Evolutionary conservation across 2,888 invertebrate species (phyloP).

Genomic region (Sesamia inferens): DNA sequence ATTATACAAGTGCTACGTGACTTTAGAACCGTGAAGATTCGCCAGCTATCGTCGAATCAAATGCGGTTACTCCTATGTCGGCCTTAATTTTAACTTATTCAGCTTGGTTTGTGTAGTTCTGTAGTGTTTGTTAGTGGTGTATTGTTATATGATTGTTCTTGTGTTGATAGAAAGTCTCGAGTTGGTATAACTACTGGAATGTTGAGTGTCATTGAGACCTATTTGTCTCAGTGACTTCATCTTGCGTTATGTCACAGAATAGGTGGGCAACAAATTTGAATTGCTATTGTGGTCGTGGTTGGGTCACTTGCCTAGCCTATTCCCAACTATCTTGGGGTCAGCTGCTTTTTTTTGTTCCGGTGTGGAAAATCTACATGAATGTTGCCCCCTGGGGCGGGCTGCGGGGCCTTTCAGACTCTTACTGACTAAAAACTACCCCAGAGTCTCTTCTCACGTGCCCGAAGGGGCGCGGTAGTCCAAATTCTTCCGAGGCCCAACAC

Average conservation of each 20-base stretch:
- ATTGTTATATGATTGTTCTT: slow-evolving; percentile 31
- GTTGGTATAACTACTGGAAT: background rate
- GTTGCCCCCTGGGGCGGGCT: too few species aligned
- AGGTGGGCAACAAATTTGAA: background rate
- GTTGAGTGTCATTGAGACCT: background rate
- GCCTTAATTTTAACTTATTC: slow-evolving; percentile 66
- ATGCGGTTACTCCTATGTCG: slow-evolving; percentile 70
- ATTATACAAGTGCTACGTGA: slow-evolving; percentile 81
- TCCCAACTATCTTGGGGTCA: too few species aligned
- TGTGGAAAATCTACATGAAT: too few species aligned
- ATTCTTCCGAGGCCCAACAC: too few species aligned
- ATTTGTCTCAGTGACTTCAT: background rate
- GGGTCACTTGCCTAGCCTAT: background rate
- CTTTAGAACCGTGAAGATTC: slow-evolving; percentile 72
- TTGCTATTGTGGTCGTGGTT: background rate
- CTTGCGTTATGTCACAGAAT: background rate
- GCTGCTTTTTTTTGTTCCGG: too few species aligned
- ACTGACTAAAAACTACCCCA: too few species aligned
- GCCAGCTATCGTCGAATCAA: slow-evolving; percentile 66
- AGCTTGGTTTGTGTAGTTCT: slow-evolving; percentile 34
- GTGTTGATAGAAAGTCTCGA: background rate
- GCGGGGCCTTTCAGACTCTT: too few species aligned
- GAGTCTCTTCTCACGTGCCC: too few species aligned
- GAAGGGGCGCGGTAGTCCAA: too few species aligned
- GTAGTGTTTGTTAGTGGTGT: slow-evolving; percentile 25